These are phyloP conservation scores for Patella caerulea DNA, from an alignment of 2,888 invertebrate species.

Conservation along the genomic window DNA sequence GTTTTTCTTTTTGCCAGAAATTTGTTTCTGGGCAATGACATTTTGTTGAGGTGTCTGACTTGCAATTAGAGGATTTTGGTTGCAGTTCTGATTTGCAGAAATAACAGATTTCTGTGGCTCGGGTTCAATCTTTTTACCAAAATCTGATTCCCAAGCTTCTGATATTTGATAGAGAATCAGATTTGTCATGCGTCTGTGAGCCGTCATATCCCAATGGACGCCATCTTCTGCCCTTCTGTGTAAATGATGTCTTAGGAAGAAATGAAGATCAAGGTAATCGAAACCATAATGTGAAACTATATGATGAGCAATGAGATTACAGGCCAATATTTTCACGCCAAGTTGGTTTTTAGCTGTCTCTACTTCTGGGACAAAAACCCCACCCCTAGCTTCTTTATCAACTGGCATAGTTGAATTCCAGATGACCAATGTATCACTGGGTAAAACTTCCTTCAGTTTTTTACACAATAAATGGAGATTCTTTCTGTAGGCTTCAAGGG, in stretches of 20 bases:
- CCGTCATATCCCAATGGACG: conserved; percentile 73
- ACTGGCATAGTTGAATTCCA: conserved; percentile 74
- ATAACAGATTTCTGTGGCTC: not conserved
- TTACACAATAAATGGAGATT: conserved; percentile 72
- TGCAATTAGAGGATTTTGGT: not conserved
- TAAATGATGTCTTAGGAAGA: conserved; percentile 72
- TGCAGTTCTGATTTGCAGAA: not conserved
- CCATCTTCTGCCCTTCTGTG: conserved; percentile 73
- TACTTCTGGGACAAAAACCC: conserved; percentile 73
- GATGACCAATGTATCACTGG: conserved; percentile 71
- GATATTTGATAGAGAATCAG: conserved; percentile 74
- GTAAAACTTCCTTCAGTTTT: conserved; percentile 65
- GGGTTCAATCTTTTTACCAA: conserved; percentile 19
- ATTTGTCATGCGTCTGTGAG: conserved; percentile 73
- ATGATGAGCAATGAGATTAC: conserved; percentile 72
- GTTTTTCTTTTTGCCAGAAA: too few relatives aligned
- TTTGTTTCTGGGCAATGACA: too few relatives aligned
- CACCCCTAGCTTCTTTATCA: conserved; percentile 71
- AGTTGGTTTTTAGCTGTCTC: conserved; percentile 71
- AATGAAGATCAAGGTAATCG: conserved; percentile 74
- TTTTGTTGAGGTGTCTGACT: too few relatives aligned
- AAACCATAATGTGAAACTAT: conserved; percentile 59
- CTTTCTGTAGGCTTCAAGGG: conserved; percentile 70
- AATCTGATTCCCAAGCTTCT: conserved; percentile 76
- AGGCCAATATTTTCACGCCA: conserved; percentile 74